Evolutionary conservation across 2,888 invertebrate genomes (phyloP).

Genomic region (Orchesella flavescens): DNA sequence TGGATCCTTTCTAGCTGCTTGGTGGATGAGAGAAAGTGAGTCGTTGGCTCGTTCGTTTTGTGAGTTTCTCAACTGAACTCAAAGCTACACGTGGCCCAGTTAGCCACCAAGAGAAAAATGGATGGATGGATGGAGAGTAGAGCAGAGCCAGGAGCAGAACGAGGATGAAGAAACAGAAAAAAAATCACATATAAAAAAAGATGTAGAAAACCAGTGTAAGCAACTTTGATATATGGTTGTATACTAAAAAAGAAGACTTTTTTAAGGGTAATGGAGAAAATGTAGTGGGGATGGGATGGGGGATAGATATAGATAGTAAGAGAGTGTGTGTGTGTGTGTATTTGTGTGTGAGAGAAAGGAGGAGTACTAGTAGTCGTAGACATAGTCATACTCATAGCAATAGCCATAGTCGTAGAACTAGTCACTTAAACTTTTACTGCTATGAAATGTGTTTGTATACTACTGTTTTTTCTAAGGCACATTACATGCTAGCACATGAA

Average conservation of each 20-base stretch:
- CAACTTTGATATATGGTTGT: conserved; percentile 16
- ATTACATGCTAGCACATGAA: not conserved
- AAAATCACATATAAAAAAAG: conserved; percentile 3
- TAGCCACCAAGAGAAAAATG: conserved; percentile 5
- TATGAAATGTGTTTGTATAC: conserved; percentile 12
- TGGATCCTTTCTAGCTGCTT: too few species aligned
- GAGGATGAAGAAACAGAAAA: conserved; percentile 5
- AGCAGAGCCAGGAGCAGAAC: conserved; percentile 31
- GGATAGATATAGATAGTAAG: too few species aligned
- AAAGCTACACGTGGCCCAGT: not conserved
- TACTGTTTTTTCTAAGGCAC: not conserved
- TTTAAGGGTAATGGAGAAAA: not conserved
- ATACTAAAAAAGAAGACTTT: not conserved
- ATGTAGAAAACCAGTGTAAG: conserved; percentile 7
- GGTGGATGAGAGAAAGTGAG: too few species aligned
- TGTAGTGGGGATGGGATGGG: not conserved
- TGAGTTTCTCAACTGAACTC: too few species aligned
- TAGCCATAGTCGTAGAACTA: conserved; percentile 1
- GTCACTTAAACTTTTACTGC: conserved; percentile 43
- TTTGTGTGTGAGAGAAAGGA: too few species aligned
- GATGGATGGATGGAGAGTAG: conserved; percentile 30
- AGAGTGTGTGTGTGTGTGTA: too few species aligned
- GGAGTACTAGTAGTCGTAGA: too few species aligned
- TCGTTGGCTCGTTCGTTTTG: too few species aligned
- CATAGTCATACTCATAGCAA: too few species aligned